Evolutionary conservation across 2,113 vertebrate genomes (phyloP).

Genomic region (Orycteropus afer): DNA sequence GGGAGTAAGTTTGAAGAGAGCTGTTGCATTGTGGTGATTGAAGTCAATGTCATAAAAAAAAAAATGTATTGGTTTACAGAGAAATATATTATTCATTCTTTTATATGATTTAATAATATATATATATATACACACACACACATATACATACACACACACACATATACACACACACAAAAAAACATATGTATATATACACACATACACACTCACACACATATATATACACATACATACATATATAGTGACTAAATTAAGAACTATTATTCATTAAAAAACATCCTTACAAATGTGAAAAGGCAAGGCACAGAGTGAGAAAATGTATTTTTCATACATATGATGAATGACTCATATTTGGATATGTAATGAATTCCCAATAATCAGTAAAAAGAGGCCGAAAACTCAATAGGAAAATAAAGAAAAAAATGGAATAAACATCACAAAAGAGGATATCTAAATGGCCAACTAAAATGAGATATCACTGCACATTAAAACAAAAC

Average conservation of each 20-base stretch:
- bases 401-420: background rate
- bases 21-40: too few relatives aligned
- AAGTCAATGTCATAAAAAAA: too few relatives aligned
- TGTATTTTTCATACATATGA: background rate
- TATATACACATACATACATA: background rate
- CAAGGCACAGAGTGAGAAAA: too few relatives aligned
- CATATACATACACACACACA: background rate
- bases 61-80: too few relatives aligned
- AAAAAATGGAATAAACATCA: background rate
- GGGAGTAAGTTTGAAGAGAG: too few relatives aligned
- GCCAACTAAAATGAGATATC: background rate
- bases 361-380: background rate
- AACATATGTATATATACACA: background rate
- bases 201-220: background rate
- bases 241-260: background rate
- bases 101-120: background rate
- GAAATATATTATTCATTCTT: too few relatives aligned
- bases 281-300: background rate
- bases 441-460: background rate
- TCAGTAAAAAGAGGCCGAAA: background rate
- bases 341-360: background rate
- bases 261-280: background rate
- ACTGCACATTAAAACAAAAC: background rate
- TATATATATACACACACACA: background rate
- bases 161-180: background rate